Evolutionary conservation across 2,888 invertebrate genomes (phyloP).

Genomic region (Parnassius smintheus): DNA sequence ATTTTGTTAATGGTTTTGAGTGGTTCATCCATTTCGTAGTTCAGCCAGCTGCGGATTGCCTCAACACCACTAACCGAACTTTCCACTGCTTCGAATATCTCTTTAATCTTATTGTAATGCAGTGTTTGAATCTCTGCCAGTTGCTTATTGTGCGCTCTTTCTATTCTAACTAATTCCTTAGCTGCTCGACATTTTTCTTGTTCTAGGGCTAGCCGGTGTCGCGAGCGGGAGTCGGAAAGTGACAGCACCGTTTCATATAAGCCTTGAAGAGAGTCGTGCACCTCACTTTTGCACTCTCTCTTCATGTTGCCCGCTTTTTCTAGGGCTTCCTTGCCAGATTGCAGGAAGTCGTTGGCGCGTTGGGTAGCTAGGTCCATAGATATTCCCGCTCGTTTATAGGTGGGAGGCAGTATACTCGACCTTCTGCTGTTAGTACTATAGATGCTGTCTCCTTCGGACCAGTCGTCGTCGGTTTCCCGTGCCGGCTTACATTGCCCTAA

Average conservation of each 20-base stretch:
- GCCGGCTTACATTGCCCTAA: no score
- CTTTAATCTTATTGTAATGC: background rate
- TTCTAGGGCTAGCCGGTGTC: background rate
- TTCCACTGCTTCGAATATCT: background rate
- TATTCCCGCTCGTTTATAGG: no score
- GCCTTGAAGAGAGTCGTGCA: background rate
- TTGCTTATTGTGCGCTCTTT: background rate
- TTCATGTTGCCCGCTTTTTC: no score
- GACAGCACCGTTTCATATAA: background rate
- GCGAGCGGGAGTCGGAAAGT: background rate
- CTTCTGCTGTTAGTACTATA: no score
- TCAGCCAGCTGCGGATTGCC: background rate
- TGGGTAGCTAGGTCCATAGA: no score
- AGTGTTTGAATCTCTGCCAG: background rate
- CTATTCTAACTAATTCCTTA: background rate
- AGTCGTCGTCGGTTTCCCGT: no score
- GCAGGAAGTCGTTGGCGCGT: no score
- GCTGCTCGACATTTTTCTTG: background rate
- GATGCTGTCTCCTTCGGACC: no score
- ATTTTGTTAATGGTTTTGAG: background rate
- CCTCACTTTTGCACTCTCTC: background rate
- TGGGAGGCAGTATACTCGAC: no score
- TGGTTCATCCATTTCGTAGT: constrained; percentile 1
- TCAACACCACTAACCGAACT: background rate
- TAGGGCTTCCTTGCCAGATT: no score